Percentiles rank a stretch among this genome's conserved stretches.
Evolutionary conservation across 2,113 vertebrate species (phyloP).

Genomic region (Osmerus mordax): DNA sequence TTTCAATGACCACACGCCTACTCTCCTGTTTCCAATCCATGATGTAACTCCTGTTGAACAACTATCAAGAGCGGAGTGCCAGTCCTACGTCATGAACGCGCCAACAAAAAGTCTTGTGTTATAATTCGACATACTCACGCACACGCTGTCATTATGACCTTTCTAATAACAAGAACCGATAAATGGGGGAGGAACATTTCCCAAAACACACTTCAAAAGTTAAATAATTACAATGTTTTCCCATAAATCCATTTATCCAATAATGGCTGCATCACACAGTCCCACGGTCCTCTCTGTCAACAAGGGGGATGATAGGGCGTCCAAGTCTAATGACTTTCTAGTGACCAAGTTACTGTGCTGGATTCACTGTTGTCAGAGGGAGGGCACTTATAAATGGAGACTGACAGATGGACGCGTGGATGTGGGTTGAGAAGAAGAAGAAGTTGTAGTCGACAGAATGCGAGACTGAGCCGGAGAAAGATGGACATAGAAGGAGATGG

Average conservation of each 20-base stretch:
- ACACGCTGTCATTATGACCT: constrained; percentile 57
- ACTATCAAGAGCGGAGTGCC: constrained; percentile 36
- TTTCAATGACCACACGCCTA: constrained; percentile 46
- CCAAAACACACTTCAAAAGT: constrained; percentile 26
- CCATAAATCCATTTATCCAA: background rate
- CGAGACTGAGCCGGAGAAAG: background rate
- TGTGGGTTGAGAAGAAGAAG: background rate
- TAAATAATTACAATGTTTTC: constrained; percentile 13
- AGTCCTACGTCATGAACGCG: constrained; percentile 50
- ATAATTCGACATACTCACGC: constrained; percentile 64
- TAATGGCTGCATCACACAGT: background rate
- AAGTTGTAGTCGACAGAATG: background rate
- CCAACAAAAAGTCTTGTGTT: constrained; percentile 53
- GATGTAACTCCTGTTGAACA: constrained; percentile 56
- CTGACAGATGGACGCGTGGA: background rate
- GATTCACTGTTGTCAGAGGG: background rate
- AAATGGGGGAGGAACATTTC: constrained; percentile 7
- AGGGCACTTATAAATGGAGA: background rate
- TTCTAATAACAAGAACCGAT: constrained; percentile 46
- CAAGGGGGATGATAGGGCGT: no score
- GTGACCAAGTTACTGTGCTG: background rate
- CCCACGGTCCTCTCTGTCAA: constrained; percentile 17
- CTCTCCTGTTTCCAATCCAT: constrained; percentile 31
- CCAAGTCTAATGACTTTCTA: no score
- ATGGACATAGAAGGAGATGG: background rate